These are phyloP conservation scores for Zalophus californianus DNA, from an alignment of 2,797 vertebrate genomes.

Conservation along the genomic window DNA sequence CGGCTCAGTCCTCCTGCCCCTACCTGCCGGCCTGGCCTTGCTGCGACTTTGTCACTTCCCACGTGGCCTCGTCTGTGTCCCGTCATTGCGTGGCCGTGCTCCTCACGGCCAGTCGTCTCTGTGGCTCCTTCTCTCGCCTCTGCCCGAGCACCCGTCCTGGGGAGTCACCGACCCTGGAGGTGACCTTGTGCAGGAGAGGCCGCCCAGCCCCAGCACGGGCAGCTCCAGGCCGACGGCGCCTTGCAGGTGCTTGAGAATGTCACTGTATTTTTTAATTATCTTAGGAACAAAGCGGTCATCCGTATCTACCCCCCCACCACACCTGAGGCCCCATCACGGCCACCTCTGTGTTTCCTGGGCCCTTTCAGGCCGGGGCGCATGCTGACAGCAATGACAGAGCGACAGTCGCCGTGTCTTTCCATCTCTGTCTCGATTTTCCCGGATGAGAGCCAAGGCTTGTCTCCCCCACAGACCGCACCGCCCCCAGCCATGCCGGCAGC, in stretches of 20 bases:
- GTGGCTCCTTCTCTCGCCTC: not conserved
- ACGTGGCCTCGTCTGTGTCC: rapidly evolving
- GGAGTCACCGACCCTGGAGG: not conserved
- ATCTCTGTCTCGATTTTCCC: not conserved
- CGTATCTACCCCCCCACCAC: not conserved
- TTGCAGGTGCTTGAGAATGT: not conserved
- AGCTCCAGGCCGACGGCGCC: not conserved
- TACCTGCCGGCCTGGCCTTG: not conserved
- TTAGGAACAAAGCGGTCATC: not conserved
- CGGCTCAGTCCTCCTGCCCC: not conserved
- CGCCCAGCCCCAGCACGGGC: not conserved
- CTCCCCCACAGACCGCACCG: not conserved
- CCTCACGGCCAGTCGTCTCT: not conserved
- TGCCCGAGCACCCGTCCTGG: no score
- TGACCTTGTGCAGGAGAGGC: no score
- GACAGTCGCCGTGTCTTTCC: not conserved
- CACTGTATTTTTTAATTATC: not conserved
- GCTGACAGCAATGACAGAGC: not conserved
- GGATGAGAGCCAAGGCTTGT: not conserved
- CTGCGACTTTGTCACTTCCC: not conserved
- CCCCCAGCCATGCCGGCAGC: not conserved
- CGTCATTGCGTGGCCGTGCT: rapidly evolving
- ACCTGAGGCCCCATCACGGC: not conserved
- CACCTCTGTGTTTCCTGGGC: not conserved
- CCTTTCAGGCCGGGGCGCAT: not conserved